Evolutionary conservation across 2,888 invertebrate genomes (phyloP), one percentile per base, ranked within the genome.

Genomic region (Pheosia gnoma): DNA sequence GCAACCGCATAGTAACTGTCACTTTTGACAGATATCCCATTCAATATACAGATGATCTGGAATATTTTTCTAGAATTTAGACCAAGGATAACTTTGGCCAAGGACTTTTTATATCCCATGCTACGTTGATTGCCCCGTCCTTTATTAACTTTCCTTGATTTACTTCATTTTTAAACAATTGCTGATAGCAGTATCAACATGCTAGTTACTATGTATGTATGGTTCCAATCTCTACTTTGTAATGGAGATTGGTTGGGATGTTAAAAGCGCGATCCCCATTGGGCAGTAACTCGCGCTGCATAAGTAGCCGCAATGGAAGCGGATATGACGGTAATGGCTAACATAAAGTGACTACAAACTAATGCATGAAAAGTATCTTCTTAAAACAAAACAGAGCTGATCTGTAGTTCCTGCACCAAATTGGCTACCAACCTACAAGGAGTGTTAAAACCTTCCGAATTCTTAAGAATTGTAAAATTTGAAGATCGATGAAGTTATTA

Each of bases 311-410:
- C 37, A 2, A 39, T 5, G 55, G 8, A 55, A 11, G 25, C 55
- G 55, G n/a, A 55, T 55, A 55, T 55, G 55, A 39, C 13, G 55
- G 55, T 55, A 55, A 55, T 55, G 39, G 39, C 39, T 4, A n/a
- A n/a, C n/a, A n/a, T 55, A 55, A 55, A 55, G n/a, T 55, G 39
- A n/a, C 39, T n/a, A 55, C 55, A 55, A 55, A n/a, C n/a, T 55
- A n/a, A 10, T 2, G n/a, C 3, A 11, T 38, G 53, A 37, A 45
- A 45, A 0, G n/a, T 47, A n/a, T n/a, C 43, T 43, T n/a, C 4
- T 47, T n/a, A 45, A 10, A 45, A 47, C 11, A 9, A n/a, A 47
- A 9, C 47, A 4, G 4, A n/a, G n/a, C 5, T 47, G 5, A 47
- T 47, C n/a, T 47, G 47, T 47, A 4, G 47, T 47, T 47, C n/a